A percentile compares a stretch with the other conserved stretches of the same genome.
phyloP scores from a whole-genome alignment of 2,797 vertebrate genomes.

The Pelochelys cantorii region DNA sequence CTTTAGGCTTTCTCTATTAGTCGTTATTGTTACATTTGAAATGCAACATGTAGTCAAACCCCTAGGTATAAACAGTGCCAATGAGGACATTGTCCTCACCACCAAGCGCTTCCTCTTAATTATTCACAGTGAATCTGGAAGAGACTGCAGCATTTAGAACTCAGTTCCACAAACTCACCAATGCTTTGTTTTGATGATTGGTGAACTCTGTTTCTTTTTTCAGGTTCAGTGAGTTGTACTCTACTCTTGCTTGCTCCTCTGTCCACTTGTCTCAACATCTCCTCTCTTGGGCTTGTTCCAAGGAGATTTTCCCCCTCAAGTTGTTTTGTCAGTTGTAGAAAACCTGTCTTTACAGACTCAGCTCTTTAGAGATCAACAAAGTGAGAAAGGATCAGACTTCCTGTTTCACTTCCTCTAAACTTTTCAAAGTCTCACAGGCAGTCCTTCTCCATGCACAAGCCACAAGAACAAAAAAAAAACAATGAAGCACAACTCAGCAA shows the following conservation, averaged over 20 bases:
- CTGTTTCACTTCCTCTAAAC: conserved; percentile 74
- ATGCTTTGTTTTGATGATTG: conserved; percentile 12
- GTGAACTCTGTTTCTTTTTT: conserved; percentile 27
- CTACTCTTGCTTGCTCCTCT: background rate
- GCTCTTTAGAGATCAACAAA: conserved; percentile 62
- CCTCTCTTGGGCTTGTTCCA: background rate
- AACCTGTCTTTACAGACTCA: conserved; percentile 8
- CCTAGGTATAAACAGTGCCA: background rate
- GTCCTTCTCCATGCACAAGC: conserved; percentile 64
- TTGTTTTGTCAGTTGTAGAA: conserved; percentile 1
- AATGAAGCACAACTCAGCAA: conserved; percentile 50
- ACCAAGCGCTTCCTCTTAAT: background rate
- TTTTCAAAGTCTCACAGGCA: conserved; percentile 46
- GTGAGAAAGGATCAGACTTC: conserved; percentile 66
- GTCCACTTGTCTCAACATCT: conserved; percentile 17
- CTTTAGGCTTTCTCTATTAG: background rate
- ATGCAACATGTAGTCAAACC: fast-evolving
- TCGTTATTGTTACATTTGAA: background rate
- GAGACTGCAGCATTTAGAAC: background rate
- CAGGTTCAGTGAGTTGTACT: background rate
- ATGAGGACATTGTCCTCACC: background rate
- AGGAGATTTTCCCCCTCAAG: background rate
- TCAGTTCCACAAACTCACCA: conserved; percentile 36
- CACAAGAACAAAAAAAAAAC: conserved; percentile 16
- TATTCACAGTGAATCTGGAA: background rate